These are phyloP conservation scores for Aquatica leii DNA, from an alignment of 2,888 invertebrate species.

Conservation along the genomic window DNA sequence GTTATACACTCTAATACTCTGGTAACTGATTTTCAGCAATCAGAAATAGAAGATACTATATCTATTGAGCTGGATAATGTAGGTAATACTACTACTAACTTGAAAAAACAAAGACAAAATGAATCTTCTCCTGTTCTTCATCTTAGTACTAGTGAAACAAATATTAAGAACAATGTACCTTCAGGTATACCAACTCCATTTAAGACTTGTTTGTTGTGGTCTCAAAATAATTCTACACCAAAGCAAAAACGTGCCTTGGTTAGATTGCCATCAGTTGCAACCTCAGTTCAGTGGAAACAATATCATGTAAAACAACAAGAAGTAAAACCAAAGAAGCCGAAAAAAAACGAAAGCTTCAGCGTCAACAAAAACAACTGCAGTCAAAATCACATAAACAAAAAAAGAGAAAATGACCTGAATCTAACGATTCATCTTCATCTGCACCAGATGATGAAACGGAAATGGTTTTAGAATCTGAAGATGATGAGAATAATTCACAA, in stretches of 20 bases:
- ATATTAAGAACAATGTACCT: background rate
- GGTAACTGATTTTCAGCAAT: no score
- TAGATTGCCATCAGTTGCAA: background rate
- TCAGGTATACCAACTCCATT: background rate
- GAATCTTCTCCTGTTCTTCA: conserved; percentile 1
- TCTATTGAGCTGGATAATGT: background rate
- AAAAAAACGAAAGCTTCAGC: conserved; percentile 3
- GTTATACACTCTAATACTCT: background rate
- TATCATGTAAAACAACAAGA: background rate
- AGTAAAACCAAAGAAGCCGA: background rate
- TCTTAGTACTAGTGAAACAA: background rate
- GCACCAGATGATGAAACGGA: background rate
- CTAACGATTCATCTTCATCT: background rate
- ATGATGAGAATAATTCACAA: no score
- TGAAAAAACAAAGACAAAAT: no score
- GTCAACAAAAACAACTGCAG: background rate
- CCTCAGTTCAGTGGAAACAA: background rate
- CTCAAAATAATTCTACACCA: background rate
- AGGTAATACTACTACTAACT: background rate
- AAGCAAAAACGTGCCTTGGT: background rate
- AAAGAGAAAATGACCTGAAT: background rate
- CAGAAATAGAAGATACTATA: no score
- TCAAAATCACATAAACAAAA: background rate
- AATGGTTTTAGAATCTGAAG: background rate
- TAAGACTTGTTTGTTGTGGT: background rate